Percentiles rank a stretch among this genome's conserved stretches.
phyloP scores from a whole-genome alignment of 2,888 invertebrate species.

The Lasiommata megera region DNA sequence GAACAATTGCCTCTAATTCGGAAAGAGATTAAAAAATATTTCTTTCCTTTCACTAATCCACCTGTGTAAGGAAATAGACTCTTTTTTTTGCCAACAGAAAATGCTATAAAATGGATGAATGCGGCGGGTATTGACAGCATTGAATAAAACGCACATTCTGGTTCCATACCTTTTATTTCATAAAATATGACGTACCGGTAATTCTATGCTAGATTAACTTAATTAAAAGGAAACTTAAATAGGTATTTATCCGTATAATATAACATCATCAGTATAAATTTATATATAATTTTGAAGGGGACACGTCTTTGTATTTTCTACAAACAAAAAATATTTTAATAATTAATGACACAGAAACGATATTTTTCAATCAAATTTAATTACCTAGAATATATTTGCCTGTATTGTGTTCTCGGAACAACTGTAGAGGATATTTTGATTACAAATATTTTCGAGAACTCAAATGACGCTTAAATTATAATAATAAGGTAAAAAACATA shows the following conservation, averaged over 20 bases:
- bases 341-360: too few relatives aligned
- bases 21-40: background rate
- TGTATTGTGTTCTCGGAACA: background rate
- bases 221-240: background rate
- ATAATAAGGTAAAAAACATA: background rate
- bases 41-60: background rate
- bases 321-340: background rate
- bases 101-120: background rate
- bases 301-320: background rate
- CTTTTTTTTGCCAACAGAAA: background rate
- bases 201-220: background rate
- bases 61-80: background rate
- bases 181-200: background rate
- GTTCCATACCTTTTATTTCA: slow-evolving; percentile 3
- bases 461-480: background rate
- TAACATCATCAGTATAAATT: background rate
- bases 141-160: background rate
- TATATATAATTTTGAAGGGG: background rate
- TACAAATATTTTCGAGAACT: background rate
- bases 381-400: too few relatives aligned
- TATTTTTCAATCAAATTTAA: background rate
- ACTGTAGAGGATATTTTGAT: background rate
- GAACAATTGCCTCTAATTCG: background rate
- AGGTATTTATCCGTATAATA: slow-evolving; percentile 1
- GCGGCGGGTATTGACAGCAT: background rate